Evolutionary conservation across 2,888 invertebrate genomes (phyloP).

Genomic region (Metalampra italica): DNA sequence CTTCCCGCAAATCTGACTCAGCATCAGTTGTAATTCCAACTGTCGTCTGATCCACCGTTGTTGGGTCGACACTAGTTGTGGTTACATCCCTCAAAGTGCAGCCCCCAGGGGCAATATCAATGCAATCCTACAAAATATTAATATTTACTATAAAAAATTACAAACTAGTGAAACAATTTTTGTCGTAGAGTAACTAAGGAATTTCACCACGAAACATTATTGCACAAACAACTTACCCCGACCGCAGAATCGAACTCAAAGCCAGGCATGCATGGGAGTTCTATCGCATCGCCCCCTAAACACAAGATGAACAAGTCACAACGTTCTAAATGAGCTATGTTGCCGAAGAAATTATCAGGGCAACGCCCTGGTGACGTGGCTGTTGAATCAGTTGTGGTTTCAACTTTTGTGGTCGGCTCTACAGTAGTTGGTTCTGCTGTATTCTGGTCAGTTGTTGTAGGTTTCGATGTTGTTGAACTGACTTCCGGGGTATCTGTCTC

Average conservation of each 20-base stretch:
- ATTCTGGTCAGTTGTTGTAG: constrained; percentile 1
- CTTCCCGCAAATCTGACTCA: not conserved
- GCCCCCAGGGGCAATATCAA: not conserved
- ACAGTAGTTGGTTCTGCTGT: not conserved
- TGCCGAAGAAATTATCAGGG: constrained; percentile 21
- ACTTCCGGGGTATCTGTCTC: not conserved
- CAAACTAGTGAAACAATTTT: not conserved
- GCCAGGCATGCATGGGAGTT: constrained; percentile 22
- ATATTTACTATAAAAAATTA: not conserved
- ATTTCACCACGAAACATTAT: not conserved
- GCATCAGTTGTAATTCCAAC: not conserved
- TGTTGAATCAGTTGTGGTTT: not conserved
- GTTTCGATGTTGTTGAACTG: not conserved
- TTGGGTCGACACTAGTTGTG: not conserved
- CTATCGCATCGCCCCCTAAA: constrained; percentile 19
- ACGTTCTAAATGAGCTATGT: constrained; percentile 25
- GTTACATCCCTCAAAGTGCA: not conserved
- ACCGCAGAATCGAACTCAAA: constrained; percentile 27
- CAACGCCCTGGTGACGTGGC: constrained; percentile 17
- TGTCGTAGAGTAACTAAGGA: not conserved
- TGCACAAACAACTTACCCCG: constrained; percentile 17
- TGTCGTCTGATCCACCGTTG: not conserved
- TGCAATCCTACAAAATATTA: not conserved
- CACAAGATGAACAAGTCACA: constrained; percentile 35
- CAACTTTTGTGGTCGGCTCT: no score